A percentile compares a stretch with the other conserved stretches of the same genome.
phyloP scores from a whole-genome alignment of 2,113 vertebrate species.

The Scalopus aquaticus region DNA sequence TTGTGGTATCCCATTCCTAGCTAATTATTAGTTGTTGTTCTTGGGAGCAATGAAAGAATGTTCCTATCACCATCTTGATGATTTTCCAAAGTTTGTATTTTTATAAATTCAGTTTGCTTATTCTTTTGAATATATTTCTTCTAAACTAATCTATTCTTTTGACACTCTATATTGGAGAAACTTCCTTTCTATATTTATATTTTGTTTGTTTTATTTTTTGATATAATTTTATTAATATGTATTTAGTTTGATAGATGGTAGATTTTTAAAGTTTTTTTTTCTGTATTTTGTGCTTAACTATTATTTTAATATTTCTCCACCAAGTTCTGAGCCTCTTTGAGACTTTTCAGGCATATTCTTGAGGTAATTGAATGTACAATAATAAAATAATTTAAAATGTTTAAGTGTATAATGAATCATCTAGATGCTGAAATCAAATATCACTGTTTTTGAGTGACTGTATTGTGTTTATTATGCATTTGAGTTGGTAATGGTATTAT shows the following conservation, averaged over 20 bases:
- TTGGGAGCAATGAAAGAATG: too few relatives aligned
- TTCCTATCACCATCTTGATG: accelerated
- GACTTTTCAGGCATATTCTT: background rate
- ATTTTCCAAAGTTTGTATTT: background rate
- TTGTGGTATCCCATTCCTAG: too few relatives aligned
- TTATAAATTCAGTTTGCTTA: background rate
- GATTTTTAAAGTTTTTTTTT: background rate
- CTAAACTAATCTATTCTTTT: background rate
- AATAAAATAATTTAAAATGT: background rate
- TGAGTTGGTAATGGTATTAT: too few relatives aligned
- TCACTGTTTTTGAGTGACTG: background rate
- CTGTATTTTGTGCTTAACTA: background rate
- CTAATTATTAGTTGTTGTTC: too few relatives aligned
- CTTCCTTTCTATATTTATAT: background rate
- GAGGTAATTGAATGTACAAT: background rate
- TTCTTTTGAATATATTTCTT: background rate
- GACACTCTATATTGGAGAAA: background rate
- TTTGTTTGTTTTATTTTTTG: background rate
- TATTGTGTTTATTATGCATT: too few relatives aligned
- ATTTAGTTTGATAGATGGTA: background rate
- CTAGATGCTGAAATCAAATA: background rate
- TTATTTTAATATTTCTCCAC: background rate
- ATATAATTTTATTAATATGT: background rate
- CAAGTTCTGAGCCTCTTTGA: background rate
- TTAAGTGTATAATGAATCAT: background rate